Conservation (phyloP, 2,888 invertebrate genomes). For the Heliothis peltigera region DNA sequence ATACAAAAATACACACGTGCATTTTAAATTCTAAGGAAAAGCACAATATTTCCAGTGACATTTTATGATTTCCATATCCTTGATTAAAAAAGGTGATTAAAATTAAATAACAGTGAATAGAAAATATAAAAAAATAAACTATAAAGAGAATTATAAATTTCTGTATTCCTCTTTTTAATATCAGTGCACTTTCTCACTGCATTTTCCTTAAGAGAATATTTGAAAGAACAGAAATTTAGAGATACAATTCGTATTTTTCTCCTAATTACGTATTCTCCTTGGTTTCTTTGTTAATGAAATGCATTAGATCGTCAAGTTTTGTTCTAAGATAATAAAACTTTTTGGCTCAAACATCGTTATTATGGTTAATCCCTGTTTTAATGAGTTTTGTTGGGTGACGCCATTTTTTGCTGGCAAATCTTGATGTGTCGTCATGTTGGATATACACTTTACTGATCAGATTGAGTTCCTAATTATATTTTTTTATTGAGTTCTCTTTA, state of each 20-base stretch:
- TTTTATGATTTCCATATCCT: background rate
- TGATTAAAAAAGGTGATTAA: background rate
- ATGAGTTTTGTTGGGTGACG: constrained; percentile 57
- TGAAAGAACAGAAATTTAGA: constrained; percentile 10
- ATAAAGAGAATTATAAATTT: constrained; percentile 12
- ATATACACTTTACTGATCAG: background rate
- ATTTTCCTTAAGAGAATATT: constrained; percentile 17
- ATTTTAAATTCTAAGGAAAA: background rate
- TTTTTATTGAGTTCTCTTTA: background rate
- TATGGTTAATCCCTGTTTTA: constrained; percentile 60
- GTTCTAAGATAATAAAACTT: constrained; percentile 63
- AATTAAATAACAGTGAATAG: constrained; percentile 8
- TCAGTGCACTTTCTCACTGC: constrained; percentile 3
- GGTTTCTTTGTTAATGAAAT: constrained; percentile 61
- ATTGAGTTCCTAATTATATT: constrained; percentile 4
- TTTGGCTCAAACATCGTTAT: constrained; percentile 58
- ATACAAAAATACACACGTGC: no score
- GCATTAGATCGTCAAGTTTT: constrained; percentile 63
- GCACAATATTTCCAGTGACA: background rate
- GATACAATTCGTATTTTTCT: constrained; percentile 18
- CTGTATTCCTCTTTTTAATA: background rate
- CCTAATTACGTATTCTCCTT: constrained; percentile 57
- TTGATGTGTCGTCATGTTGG: constrained; percentile 4
- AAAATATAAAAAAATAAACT: constrained; percentile 8
- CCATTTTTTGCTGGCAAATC: constrained; percentile 15